Conservation (phyloP, 2,888 invertebrate genomes). For the Cenopis cana region DNA sequence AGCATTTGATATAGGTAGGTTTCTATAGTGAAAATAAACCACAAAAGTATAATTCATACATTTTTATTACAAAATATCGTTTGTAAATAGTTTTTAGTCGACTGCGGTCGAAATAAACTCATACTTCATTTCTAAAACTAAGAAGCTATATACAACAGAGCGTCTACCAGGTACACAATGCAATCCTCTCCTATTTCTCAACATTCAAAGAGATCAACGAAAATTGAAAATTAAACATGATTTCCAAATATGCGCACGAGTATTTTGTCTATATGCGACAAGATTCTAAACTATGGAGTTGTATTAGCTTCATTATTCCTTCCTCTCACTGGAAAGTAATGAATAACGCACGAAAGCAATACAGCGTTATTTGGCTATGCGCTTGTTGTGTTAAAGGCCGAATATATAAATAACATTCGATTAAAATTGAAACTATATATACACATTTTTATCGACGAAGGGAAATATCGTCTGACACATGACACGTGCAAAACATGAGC, state of each 20-base stretch:
- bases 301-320: too few relatives aligned
- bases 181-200: slow-evolving; percentile 51
- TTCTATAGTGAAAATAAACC: neutral
- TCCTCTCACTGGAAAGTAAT: too few relatives aligned
- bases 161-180: slow-evolving; percentile 63
- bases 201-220: slow-evolving; percentile 64
- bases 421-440: too few relatives aligned
- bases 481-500: too few relatives aligned
- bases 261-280: slow-evolving; percentile 10
- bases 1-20: too few relatives aligned
- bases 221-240: slow-evolving; percentile 45
- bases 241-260: slow-evolving; percentile 1
- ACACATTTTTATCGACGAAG: too few relatives aligned
- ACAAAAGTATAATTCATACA: slow-evolving; percentile 56
- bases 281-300: too few relatives aligned
- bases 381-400: too few relatives aligned
- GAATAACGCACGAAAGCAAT: too few relatives aligned
- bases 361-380: too few relatives aligned
- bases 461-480: too few relatives aligned
- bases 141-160: slow-evolving; percentile 76
- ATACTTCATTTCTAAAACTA: slow-evolving; percentile 63
- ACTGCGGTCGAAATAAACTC: slow-evolving; percentile 81
- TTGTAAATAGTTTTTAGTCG: slow-evolving; percentile 77
- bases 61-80: slow-evolving; percentile 72
- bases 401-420: too few relatives aligned